Base-by-base conservation (phyloP, 2,888 invertebrate species). In the Smittia aterrima region DNA sequence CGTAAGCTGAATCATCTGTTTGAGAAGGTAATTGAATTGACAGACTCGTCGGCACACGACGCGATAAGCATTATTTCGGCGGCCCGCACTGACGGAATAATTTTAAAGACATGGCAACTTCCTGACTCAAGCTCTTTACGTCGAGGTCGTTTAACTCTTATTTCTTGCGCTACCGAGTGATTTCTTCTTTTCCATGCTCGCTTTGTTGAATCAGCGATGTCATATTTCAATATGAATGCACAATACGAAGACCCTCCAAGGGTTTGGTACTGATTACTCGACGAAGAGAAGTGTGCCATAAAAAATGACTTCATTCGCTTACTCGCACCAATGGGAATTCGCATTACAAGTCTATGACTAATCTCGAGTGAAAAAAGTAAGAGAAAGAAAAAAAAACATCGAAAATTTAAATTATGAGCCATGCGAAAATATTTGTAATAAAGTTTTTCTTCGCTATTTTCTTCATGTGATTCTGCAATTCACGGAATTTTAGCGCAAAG, bases 131-230 rank as follows among this genome's bases (percentile, higher is more conserved):
- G n/a, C 11, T 22, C 27, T 53, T 47, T 58, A 7, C 62, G 62
- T 1, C 72, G 72, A 72, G 72, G 72, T 72, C 72, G 32, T 62
- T 72, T 70, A 70, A 70, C 70, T 70, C 25, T 53, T 32, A 9
- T 24, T 53, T 32, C 24, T 54, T 32, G 6, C 4, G 64, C 64
- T 64, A n/a, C 27, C 22, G 64, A 2, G 25, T 6, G 64, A n/a
- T 64, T 64, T 64, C 25, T 64, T 64, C 64, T 64, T 64, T 4
- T 27, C 22, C 20, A 2, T 3, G 11, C 47, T 47, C 16, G 47
- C 32, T 32, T 47, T 47, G 47, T 47, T 16, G 47, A 16, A 16
- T 16, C 16, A 16, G 47, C 16, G 47, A 47, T 47, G 47, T 47
- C 47, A 16, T 47, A n/a, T 38, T 38, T 38, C 11, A 38, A 47